A percentile compares a stretch with the other conserved stretches of the same genome.
Evolutionary conservation across 2,888 invertebrate species (phyloP).

Genomic region (Pristionchus exspectatus): DNA sequence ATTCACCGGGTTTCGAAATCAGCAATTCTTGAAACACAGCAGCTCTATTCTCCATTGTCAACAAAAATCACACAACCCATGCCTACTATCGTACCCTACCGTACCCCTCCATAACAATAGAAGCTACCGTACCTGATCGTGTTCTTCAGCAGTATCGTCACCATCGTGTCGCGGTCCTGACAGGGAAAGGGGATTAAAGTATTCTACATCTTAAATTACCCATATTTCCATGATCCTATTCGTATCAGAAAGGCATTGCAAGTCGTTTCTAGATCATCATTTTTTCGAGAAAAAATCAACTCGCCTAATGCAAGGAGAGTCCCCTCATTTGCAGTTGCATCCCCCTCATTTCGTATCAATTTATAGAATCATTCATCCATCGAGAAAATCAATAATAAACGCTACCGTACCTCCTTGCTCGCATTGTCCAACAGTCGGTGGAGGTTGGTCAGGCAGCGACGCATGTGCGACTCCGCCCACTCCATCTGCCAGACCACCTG

Average conservation of each 20-base stretch:
- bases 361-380: not conserved
- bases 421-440: conserved; percentile 70
- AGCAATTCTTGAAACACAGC: no score
- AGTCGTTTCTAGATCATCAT: not conserved
- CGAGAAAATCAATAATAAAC: not conserved
- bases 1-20: not conserved
- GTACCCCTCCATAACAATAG: not conserved
- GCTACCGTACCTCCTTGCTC: conserved; percentile 40
- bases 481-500: conserved; percentile 76
- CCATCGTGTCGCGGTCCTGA: conserved; percentile 60
- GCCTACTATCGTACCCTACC: conserved; percentile 28
- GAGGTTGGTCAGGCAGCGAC: conserved; percentile 72
- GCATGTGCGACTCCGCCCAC: conserved; percentile 77
- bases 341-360: no score
- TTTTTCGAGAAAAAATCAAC: no score
- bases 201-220: not conserved
- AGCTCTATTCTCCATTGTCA: no score
- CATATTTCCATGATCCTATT: no score
- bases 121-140: conserved; percentile 50
- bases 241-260: not conserved
- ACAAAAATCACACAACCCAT: no score
- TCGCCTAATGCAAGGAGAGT: no score
- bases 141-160: conserved; percentile 61
- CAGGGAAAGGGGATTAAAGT: not conserved
- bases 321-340: no score